phyloP scores from a whole-genome alignment of 1,140 invertebrate species.

The Drosophila sp. region DNA sequence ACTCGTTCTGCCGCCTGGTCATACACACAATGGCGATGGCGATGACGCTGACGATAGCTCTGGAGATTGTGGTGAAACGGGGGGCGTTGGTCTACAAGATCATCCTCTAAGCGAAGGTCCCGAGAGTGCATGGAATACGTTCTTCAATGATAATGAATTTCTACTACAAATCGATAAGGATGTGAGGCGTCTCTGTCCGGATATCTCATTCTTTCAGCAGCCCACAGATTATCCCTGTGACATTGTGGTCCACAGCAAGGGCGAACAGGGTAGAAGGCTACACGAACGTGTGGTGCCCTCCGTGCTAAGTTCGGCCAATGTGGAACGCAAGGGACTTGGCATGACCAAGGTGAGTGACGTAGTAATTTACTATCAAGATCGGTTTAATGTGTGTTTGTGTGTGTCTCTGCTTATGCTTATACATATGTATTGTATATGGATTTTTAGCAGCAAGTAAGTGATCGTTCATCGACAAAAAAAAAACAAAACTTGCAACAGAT shows the following conservation, averaged over 20 bases:
- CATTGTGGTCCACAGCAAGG: conserved; percentile 89
- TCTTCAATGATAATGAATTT: conserved; percentile 97
- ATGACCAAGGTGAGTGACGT: conserved; percentile 90
- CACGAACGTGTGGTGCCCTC: conserved; percentile 94
- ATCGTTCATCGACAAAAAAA: neutral
- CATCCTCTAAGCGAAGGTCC: conserved; percentile 97
- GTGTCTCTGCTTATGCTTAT: conserved; percentile 30
- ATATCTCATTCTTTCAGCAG: conserved; percentile 98
- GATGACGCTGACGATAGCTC: conserved; percentile 50
- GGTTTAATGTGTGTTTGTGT: conserved; percentile 32
- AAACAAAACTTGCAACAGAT: neutral
- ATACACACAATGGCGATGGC: conserved; percentile 85
- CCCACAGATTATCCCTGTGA: conserved; percentile 93
- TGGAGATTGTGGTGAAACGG: conserved; percentile 30
- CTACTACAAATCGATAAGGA: conserved; percentile 98
- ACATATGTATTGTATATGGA: conserved; percentile 30
- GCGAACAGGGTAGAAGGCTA: conserved; percentile 88
- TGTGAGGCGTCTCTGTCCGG: conserved; percentile 96
- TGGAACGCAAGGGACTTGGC: conserved; percentile 94
- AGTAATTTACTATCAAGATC: conserved; percentile 23
- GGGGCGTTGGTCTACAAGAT: conserved; percentile 85
- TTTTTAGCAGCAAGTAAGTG: conserved; percentile 79
- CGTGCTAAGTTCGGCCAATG: conserved; percentile 93
- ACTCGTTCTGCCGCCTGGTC: conserved; percentile 91
- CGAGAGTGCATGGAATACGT: conserved; percentile 95